A percentile compares a stretch with the other conserved stretches of the same genome.
Evolutionary conservation across 2,888 invertebrate species (phyloP).

Genomic region (Tenthredo distinguenda): DNA sequence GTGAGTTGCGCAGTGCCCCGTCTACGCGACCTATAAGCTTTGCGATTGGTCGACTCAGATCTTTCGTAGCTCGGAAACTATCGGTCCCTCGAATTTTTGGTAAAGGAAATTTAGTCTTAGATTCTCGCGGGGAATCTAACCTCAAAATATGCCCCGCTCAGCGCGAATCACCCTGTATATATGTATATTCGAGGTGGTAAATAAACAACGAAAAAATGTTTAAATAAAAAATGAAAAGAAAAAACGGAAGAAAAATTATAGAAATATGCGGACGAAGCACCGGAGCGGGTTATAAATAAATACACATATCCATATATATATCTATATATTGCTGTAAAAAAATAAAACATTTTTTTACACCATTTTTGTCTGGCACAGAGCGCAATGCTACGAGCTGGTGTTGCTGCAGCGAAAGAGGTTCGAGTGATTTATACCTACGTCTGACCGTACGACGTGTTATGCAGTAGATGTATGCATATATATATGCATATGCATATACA

Average conservation of each 20-base stretch:
- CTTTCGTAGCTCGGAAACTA: too few species aligned
- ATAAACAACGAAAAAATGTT: background rate
- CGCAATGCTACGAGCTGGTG: background rate
- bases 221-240: background rate
- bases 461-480: background rate
- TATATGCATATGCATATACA: background rate
- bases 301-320: background rate
- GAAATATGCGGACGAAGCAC: background rate
- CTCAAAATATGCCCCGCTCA: too few species aligned
- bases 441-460: background rate
- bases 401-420: background rate
- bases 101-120: too few species aligned
- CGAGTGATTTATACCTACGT: constrained; percentile 18
- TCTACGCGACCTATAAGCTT: too few species aligned
- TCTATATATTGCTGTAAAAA: background rate
- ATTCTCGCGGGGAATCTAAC: too few species aligned
- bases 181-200: too few species aligned
- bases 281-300: background rate
- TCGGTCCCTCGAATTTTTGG: too few species aligned
- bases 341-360: constrained; percentile 2
- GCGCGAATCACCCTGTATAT: too few species aligned
- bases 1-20: too few species aligned
- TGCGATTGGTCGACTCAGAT: too few species aligned
- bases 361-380: constrained; percentile 16
- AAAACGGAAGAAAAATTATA: background rate